phyloP scores from a whole-genome alignment of 1,140 invertebrate species.

The honey bee (Apis mellifera) region DNA sequence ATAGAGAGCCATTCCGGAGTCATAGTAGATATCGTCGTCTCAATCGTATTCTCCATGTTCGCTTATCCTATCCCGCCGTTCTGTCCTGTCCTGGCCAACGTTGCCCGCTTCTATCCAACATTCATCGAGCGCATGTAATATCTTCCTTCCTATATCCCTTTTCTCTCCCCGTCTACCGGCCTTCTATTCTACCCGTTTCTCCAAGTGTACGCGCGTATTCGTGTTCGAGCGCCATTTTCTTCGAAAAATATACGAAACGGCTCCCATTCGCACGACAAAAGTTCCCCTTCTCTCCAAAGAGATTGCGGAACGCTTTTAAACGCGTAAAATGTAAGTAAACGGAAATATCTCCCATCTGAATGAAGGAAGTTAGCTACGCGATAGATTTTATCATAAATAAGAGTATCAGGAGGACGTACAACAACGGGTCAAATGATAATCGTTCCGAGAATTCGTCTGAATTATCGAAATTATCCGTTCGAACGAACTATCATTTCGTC shows the following conservation, averaged over 20 bases:
- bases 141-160: constrained; percentile 5
- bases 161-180: neutral
- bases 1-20: constrained; percentile 64
- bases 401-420: neutral
- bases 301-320: constrained; percentile 16
- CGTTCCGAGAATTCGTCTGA: too few species aligned
- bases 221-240: constrained; percentile 34
- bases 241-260: constrained; percentile 30
- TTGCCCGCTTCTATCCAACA: constrained; percentile 55
- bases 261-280: neutral
- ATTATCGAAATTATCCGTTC: constrained; percentile 1
- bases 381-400: constrained; percentile 35
- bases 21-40: constrained; percentile 66
- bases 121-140: constrained; percentile 70
- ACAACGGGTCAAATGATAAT: constrained; percentile 8
- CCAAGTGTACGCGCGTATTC: constrained; percentile 26
- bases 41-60: constrained; percentile 66
- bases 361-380: neutral
- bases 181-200: constrained; percentile 23
- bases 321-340: constrained; percentile 15
- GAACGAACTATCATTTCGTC: neutral
- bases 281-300: constrained; percentile 3
- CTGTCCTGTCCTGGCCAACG: constrained; percentile 49
- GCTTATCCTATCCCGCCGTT: constrained; percentile 65
- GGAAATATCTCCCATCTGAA: neutral